Percentiles rank a stretch among this genome's conserved stretches.
These are phyloP conservation scores for Lycaon pictus DNA, from an alignment of 2,113 vertebrate genomes.

Conservation along the genomic window DNA sequence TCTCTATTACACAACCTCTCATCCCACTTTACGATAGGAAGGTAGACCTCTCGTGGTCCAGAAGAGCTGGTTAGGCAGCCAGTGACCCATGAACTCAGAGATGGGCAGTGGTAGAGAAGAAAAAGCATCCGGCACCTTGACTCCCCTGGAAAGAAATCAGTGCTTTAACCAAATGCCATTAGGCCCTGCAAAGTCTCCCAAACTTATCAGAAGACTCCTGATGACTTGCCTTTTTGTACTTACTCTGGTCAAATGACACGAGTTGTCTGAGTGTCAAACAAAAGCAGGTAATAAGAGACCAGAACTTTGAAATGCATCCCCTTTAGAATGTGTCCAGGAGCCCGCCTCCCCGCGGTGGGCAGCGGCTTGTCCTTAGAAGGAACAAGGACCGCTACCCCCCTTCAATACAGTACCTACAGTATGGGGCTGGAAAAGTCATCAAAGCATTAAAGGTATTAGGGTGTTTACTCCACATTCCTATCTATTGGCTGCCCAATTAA, in stretches of 20 bases:
- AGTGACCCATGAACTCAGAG: background rate
- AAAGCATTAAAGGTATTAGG: conserved; percentile 81
- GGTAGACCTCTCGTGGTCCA: background rate
- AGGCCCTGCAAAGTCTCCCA: background rate
- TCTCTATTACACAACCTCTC: background rate
- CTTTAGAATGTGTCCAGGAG: background rate
- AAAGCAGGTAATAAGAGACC: background rate
- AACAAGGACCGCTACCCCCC: conserved; percentile 24
- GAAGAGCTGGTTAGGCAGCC: too few species aligned
- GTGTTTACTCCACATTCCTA: conserved; percentile 87
- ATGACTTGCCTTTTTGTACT: background rate
- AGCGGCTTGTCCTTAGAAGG: background rate
- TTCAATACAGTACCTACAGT: conserved; percentile 88
- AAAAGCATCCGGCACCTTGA: background rate
- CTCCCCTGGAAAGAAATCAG: background rate
- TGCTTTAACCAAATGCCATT: background rate
- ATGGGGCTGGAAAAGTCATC: conserved; percentile 88
- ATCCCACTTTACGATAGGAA: background rate
- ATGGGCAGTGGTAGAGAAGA: background rate
- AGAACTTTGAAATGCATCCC: background rate
- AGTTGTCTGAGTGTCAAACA: background rate
- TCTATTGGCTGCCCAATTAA: conserved; percentile 87
- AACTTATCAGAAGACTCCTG: background rate
- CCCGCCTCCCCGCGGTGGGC: background rate
- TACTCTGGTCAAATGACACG: background rate